A percentile compares a stretch with the other conserved stretches of the same genome.
Conservation (phyloP, 2,797 vertebrate species). For the Syngnathus acus region DNA sequence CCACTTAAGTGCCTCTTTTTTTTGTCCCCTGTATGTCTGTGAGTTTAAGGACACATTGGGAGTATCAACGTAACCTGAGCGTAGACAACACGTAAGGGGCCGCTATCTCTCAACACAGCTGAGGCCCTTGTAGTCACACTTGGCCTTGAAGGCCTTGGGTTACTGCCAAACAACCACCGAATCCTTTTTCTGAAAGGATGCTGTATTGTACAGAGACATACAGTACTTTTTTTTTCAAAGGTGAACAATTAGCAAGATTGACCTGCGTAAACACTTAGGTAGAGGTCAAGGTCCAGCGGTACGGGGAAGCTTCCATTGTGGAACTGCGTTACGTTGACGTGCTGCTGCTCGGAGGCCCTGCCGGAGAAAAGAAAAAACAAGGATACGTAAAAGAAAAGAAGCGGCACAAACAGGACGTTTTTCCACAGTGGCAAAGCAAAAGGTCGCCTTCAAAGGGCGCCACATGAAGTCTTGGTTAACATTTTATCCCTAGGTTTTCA, state of each 20-base stretch:
- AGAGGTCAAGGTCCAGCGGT: conserved; percentile 78
- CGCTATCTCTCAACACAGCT: conserved; percentile 66
- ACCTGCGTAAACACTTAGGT: conserved; percentile 90
- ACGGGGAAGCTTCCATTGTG: conserved; percentile 57
- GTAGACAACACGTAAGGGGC: conserved; percentile 50
- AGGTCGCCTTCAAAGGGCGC: conserved; percentile 50
- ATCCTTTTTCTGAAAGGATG: conserved; percentile 58
- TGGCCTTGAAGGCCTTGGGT: conserved; percentile 71
- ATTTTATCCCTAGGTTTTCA: conserved; percentile 32
- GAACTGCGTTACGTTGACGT: conserved; percentile 53
- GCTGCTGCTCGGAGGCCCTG: conserved; percentile 69
- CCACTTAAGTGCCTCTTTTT: conserved; percentile 19
- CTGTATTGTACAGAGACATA: conserved; percentile 50
- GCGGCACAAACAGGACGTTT: conserved; percentile 26
- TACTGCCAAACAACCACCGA: conserved; percentile 62
- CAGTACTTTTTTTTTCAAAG: conserved; percentile 16
- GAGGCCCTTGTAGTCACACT: conserved; percentile 60
- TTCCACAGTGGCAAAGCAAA: conserved; percentile 33
- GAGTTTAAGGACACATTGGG: conserved; percentile 51
- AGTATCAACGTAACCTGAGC: conserved; percentile 38
- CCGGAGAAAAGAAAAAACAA: conserved; percentile 54
- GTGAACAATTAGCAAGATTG: conserved; percentile 56
- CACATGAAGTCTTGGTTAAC: conserved; percentile 36
- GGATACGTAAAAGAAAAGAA: conserved; percentile 54
- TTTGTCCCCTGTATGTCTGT: conserved; percentile 39